Percentiles rank a stretch among this genome's conserved stretches.
phyloP scores from a whole-genome alignment of 2,113 vertebrate species.

The Ornithorhynchus anatinus region DNA sequence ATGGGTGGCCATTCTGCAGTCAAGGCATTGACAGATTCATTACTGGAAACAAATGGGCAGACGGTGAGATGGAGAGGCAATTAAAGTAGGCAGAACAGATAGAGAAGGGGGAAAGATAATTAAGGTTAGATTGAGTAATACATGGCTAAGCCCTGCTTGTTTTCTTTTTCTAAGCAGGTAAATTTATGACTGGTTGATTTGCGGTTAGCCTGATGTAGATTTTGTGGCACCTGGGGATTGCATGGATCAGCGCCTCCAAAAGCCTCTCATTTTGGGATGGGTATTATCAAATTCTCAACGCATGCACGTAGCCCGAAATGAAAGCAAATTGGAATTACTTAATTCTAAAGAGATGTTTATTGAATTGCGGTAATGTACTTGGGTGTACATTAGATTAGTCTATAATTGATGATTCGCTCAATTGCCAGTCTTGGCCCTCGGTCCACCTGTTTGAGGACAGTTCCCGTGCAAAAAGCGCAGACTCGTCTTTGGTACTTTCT shows the following conservation, averaged over 20 bases:
- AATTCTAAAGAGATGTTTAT: constrained; percentile 63
- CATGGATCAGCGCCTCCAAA: not conserved
- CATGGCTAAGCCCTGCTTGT: not conserved
- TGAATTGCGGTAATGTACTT: constrained; percentile 60
- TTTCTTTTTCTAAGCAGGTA: not conserved
- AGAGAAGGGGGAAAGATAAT: not conserved
- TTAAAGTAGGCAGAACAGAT: not conserved
- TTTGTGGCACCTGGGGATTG: not conserved
- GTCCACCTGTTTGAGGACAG: constrained; percentile 35
- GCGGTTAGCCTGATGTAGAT: not conserved
- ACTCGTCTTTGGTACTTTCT: too few relatives aligned
- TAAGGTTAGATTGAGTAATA: not conserved
- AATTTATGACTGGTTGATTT: not conserved
- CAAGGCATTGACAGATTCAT: not conserved
- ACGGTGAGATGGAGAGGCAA: not conserved
- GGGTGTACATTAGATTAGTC: constrained; percentile 56
- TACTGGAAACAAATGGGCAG: not conserved
- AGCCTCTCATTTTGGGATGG: constrained; percentile 15
- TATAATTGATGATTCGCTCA: constrained; percentile 59
- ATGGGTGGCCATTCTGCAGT: not conserved
- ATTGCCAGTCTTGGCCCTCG: constrained; percentile 17
- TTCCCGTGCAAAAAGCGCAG: too few relatives aligned
- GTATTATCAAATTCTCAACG: constrained; percentile 38
- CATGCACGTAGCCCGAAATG: constrained; percentile 11
- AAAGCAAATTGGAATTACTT: constrained; percentile 59